Conservation (phyloP, 2,797 vertebrate species). For the Todus mexicanus region DNA sequence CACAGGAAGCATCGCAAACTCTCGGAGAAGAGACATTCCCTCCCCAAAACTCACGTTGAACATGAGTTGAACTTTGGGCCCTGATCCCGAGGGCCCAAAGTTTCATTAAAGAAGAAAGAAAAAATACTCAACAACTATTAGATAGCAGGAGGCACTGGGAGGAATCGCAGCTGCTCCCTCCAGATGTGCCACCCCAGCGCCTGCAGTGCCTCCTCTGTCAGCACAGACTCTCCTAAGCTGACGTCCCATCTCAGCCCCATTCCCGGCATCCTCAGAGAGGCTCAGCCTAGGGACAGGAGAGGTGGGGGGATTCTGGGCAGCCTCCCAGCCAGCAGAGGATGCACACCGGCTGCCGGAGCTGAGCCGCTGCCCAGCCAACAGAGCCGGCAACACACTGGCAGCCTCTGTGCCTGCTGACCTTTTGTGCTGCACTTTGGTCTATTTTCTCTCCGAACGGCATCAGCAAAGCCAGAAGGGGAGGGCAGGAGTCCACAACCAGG, state of each 20-base stretch:
- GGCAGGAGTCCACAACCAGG: background rate
- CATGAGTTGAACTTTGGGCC: too few species aligned
- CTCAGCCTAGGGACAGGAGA: rapidly evolving
- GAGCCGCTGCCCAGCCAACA: background rate
- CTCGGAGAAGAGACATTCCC: background rate
- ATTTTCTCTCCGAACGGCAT: background rate
- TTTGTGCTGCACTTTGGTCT: slow-evolving; percentile 25
- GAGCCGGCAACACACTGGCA: background rate
- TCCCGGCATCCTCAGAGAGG: background rate
- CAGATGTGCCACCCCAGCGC: background rate
- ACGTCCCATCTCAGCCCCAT: background rate
- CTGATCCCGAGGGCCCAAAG: background rate
- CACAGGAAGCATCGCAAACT: background rate
- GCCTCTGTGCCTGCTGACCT: background rate
- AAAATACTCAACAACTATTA: background rate
- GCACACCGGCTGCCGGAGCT: background rate
- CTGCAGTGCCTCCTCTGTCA: background rate
- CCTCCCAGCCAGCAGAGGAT: background rate
- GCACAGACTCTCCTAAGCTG: background rate
- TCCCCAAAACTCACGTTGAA: background rate
- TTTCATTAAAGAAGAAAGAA: background rate
- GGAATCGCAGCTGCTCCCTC: background rate
- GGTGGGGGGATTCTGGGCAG: background rate
- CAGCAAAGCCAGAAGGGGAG: slow-evolving; percentile 8
- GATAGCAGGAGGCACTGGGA: background rate